Percentiles rank a stretch among this genome's conserved stretches.
These are phyloP conservation scores for Acarapis woodi DNA, from an alignment of 1,140 invertebrate genomes.

Conservation along the genomic window DNA sequence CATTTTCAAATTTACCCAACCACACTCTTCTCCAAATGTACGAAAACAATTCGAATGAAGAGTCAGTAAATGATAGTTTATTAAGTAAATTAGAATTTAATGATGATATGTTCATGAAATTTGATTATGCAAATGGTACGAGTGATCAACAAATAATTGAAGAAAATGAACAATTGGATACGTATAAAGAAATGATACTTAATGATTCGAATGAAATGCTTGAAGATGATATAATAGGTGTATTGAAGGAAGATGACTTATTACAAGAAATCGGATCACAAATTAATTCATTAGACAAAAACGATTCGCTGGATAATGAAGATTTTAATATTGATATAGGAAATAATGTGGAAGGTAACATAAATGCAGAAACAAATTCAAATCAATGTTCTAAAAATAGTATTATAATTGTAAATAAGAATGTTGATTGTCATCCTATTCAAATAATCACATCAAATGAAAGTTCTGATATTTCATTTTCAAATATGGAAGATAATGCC, in stretches of 20 bases:
- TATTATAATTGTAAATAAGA: neutral
- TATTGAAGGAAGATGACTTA: conserved; percentile 10
- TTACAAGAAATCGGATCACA: conserved; percentile 10
- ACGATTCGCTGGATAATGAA: conserved; percentile 1
- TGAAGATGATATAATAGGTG: conserved; percentile 10
- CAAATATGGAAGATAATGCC: neutral
- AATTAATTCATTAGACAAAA: neutral
- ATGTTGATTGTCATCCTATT: neutral
- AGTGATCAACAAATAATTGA: neutral
- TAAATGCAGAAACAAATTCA: neutral
- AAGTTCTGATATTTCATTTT: conserved; percentile 3
- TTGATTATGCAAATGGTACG: conserved; percentile 1
- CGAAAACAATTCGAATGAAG: no score
- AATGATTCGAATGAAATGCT: conserved; percentile 7
- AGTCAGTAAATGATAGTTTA: no score
- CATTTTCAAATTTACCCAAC: neutral
- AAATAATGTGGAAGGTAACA: neutral
- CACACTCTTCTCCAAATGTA: no score
- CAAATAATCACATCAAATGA: neutral
- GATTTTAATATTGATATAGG: conserved; percentile 1
- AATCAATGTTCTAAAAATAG: neutral
- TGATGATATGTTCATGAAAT: no score
- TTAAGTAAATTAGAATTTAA: no score
- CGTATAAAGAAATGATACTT: conserved; percentile 9
- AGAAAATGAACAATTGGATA: conserved; percentile 7